Evolutionary conservation across 2,888 invertebrate genomes (phyloP).

Genomic region (Drosophila lacicola): DNA sequence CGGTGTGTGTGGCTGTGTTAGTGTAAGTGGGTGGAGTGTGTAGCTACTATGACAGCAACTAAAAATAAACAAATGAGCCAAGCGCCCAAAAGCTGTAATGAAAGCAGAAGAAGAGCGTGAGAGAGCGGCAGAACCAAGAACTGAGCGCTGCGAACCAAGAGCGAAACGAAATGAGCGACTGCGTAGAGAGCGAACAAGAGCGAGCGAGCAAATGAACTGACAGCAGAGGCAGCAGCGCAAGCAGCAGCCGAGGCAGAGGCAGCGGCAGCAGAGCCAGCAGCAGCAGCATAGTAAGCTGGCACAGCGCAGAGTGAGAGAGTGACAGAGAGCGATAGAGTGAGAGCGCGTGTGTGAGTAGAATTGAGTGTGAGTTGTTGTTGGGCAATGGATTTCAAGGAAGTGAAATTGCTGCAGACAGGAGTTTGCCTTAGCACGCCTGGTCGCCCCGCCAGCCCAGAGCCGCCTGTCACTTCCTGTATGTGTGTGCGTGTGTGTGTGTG

Average conservation of each 20-base stretch:
- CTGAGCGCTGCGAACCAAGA: constrained; percentile 18
- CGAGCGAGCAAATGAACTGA: constrained; percentile 11
- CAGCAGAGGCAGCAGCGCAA: not conserved
- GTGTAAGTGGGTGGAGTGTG: constrained; percentile 9
- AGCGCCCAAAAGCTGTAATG: constrained; percentile 24
- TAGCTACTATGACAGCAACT: constrained; percentile 65
- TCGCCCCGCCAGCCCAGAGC: constrained; percentile 2
- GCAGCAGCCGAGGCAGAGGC: not conserved
- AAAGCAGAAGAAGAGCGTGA: constrained; percentile 1
- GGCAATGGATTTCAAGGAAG: constrained; percentile 78
- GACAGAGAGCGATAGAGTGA: constrained; percentile 13
- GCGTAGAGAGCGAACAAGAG: constrained; percentile 38
- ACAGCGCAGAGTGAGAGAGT: constrained; percentile 1
- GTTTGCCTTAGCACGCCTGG: constrained; percentile 42
- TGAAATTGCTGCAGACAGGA: constrained; percentile 78
- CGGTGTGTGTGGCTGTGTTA: constrained; percentile 9
- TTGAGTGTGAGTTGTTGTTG: constrained; percentile 37
- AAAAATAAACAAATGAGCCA: constrained; percentile 79
- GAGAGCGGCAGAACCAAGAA: not conserved
- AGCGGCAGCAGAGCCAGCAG: not conserved
- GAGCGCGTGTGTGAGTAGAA: constrained; percentile 27
- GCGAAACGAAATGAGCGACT: constrained; percentile 46
- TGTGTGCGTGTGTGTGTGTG: constrained; percentile 11
- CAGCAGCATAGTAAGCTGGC: constrained; percentile 18
- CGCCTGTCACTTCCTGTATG: constrained; percentile 71